Base-by-base conservation (phyloP, 2,797 vertebrate species). In the Chaetophractus vellerosus region DNA sequence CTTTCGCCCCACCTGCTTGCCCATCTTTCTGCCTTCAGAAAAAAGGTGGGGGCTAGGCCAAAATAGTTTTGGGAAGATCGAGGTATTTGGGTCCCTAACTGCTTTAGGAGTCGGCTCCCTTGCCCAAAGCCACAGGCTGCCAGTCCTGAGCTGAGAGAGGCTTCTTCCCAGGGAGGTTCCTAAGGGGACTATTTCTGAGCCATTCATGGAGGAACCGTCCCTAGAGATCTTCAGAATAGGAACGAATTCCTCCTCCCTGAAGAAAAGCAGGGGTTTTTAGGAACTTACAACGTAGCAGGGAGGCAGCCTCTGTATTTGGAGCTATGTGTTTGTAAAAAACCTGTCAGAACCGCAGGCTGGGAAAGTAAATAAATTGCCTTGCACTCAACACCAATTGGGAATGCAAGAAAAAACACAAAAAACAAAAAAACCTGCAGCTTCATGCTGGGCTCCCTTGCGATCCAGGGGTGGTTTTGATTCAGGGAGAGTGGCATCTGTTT, bases 401-500 rank as follows among this genome's bases (percentile, higher is more conserved):
- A 23, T 41, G 28, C n/a, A 38, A 38, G 38, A 38, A 38, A 38
- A 38, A n/a, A n/a, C n/a, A 38, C 38, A 38, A 38, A 38, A 38
- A 38, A 38, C 45, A 45, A 45, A 26, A 12, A 33, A 6, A 33
- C 28, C 21, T 19, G 3, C 0, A 0, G 45, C 52, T 82, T 52
- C 16, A 1, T 21, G 31, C 76, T 8, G 26, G 6, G 48, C 61
- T 45, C 41, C 4, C 2, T 1, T 18, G n/a, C 66, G 23, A 24
- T 36, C 55, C 21, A 64, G 4, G 28, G 71, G 26, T 10, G 9
- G 66, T 38, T 24, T 41, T n/a, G 66, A n/a, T 57, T 74, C 68
- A 72, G 79, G 81, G 74, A 88, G 36, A 90, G 31, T 55, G 57
- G 59, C 69, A 31, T 68, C 76, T 69, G 81, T 57, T 48, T 52